phyloP scores from a whole-genome alignment of 2,888 invertebrate genomes.

The Drosophila recens region DNA sequence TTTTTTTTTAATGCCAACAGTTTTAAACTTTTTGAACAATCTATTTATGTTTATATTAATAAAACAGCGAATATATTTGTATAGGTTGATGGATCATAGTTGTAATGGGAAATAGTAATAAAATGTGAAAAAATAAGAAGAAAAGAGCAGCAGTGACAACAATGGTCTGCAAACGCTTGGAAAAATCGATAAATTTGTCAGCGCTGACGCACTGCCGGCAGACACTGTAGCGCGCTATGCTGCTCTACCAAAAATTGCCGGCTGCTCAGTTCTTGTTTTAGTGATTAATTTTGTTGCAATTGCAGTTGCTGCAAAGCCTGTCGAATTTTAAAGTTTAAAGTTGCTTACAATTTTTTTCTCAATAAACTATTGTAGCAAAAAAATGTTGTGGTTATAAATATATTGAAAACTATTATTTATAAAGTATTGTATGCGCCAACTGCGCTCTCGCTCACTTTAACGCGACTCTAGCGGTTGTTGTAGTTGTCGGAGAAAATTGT shows the following conservation, averaged over 20 bases:
- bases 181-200: constrained; percentile 76
- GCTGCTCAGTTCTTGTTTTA: constrained; percentile 30
- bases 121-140: constrained; percentile 17
- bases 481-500: constrained; percentile 21
- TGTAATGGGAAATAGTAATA: constrained; percentile 33
- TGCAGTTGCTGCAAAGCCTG: constrained; percentile 9
- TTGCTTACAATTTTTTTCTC: not conserved
- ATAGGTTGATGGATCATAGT: not conserved
- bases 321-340: not conserved
- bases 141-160: constrained; percentile 28
- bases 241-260: constrained; percentile 56
- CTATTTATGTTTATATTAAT: not conserved
- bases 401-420: constrained; percentile 1
- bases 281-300: constrained; percentile 31
- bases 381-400: not conserved
- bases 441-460: constrained; percentile 34
- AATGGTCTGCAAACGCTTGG: constrained; percentile 40
- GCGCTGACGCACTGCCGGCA: constrained; percentile 46
- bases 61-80: not conserved
- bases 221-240: constrained; percentile 11
- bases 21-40: constrained; percentile 16
- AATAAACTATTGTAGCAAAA: not conserved
- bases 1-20: not conserved
- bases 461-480: constrained; percentile 18
- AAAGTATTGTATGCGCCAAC: constrained; percentile 19